Conservation (phyloP, 2,888 invertebrate species). For the Apodemia hepburni region DNA sequence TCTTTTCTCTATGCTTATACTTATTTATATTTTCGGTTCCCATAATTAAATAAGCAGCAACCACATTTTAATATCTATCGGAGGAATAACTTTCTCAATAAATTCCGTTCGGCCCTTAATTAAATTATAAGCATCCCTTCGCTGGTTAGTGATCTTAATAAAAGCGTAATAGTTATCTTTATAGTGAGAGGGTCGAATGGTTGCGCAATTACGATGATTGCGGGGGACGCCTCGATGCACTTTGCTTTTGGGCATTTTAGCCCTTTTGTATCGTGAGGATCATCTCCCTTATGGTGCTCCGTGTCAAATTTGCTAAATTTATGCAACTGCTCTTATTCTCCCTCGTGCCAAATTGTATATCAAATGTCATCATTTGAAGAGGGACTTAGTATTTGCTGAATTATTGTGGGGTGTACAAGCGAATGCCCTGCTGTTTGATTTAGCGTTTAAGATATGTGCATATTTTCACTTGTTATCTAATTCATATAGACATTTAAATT, state of each 20-base stretch:
- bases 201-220: conserved; percentile 53
- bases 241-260: conserved; percentile 25
- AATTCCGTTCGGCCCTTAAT: conserved; percentile 51
- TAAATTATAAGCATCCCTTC: conserved; percentile 74
- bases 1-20: no score
- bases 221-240: conserved; percentile 33
- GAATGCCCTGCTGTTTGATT: conserved; percentile 4
- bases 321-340: conserved; percentile 61
- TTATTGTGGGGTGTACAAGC: conserved; percentile 25
- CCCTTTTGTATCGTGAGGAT: conserved; percentile 23
- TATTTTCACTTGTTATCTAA: background rate
- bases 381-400: conserved; percentile 53
- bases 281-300: conserved; percentile 38
- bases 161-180: conserved; percentile 74
- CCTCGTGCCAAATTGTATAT: conserved; percentile 48
- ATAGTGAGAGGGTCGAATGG: conserved; percentile 51
- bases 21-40: no score
- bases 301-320: conserved; percentile 75
- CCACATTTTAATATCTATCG: conserved; percentile 12
- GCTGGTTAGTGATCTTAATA: conserved; percentile 69
- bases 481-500: no score
- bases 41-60: background rate
- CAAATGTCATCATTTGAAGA: conserved; percentile 67
- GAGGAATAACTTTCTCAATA: conserved; percentile 6
- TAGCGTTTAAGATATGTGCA: background rate